Conservation (phyloP, 2,888 invertebrate species). For the Spisula subtruncata region DNA sequence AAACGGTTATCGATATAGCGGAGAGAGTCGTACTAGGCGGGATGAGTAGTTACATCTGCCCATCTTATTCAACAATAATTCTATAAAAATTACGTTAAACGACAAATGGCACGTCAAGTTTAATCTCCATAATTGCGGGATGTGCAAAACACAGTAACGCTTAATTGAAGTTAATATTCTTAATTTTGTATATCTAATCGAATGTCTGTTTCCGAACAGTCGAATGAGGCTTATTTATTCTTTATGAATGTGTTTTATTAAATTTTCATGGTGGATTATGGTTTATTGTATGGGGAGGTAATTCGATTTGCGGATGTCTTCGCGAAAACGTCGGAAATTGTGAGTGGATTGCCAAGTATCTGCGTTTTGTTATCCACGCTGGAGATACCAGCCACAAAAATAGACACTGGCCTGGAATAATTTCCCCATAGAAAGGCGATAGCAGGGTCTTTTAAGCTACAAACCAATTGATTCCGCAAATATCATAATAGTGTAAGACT, state of each 20-base stretch:
- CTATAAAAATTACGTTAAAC: conserved; percentile 64
- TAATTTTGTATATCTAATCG: conserved; percentile 75
- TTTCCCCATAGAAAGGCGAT: conserved; percentile 43
- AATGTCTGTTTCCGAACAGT: conserved; percentile 70
- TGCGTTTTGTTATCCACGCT: conserved; percentile 24
- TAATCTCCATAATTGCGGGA: conserved; percentile 67
- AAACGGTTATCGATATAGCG: conserved; percentile 36
- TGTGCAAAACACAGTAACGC: conserved; percentile 72
- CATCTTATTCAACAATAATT: conserved; percentile 63
- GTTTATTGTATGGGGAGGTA: conserved; percentile 71
- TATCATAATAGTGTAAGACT: neutral
- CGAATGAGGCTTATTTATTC: conserved; percentile 70
- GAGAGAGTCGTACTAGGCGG: conserved; percentile 9
- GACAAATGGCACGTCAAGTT: conserved; percentile 72
- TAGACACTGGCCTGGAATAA: conserved; percentile 38
- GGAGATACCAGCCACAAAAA: conserved; percentile 37
- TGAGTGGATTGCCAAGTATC: conserved; percentile 53
- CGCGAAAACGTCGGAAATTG: conserved; percentile 60
- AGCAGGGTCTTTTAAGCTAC: conserved; percentile 33
- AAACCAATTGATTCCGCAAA: conserved; percentile 34
- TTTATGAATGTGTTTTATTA: conserved; percentile 75
- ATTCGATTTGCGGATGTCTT: conserved; percentile 68
- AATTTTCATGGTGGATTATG: conserved; percentile 73
- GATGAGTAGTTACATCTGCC: conserved; percentile 60
- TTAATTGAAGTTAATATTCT: conserved; percentile 76